A percentile compares a stretch with the other conserved stretches of the same genome.
These are phyloP conservation scores for Tillus elongatus DNA, from an alignment of 2,888 invertebrate genomes.

Conservation along the genomic window DNA sequence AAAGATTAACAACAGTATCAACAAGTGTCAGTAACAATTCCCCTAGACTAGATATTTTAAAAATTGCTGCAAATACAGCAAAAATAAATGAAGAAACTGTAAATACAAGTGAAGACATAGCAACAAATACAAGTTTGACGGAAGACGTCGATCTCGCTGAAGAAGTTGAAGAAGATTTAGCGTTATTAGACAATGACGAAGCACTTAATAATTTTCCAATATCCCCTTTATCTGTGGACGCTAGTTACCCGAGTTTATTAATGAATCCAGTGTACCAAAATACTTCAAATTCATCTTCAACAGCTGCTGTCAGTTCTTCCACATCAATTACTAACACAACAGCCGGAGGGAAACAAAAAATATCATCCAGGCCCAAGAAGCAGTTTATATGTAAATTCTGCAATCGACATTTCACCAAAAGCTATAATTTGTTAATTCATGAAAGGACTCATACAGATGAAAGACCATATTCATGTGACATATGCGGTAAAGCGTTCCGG, in stretches of 20 bases:
- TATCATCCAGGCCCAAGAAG: slow-evolving; percentile 55
- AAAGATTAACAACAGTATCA: slow-evolving; percentile 65
- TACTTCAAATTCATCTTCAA: slow-evolving; percentile 46
- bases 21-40: slow-evolving; percentile 38
- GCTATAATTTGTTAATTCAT: slow-evolving; percentile 92
- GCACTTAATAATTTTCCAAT: slow-evolving; percentile 47
- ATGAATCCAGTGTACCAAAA: slow-evolving; percentile 60
- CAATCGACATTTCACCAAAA: slow-evolving; percentile 91
- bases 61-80: slow-evolving; percentile 48
- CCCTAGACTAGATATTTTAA: slow-evolving; percentile 57
- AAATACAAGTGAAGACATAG: slow-evolving; percentile 28
- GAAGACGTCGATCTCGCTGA: slow-evolving; percentile 61
- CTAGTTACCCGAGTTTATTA: slow-evolving; percentile 60
- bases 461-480: slow-evolving; percentile 88
- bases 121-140: slow-evolving; percentile 36
- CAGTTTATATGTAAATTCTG: slow-evolving; percentile 70
- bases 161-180: slow-evolving; percentile 65
- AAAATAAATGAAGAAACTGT: slow-evolving; percentile 47
- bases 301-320: slow-evolving; percentile 42
- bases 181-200: slow-evolving; percentile 66
- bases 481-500: slow-evolving; percentile 89
- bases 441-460: slow-evolving; percentile 94
- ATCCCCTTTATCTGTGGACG: slow-evolving; percentile 53
- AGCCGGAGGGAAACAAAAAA: slow-evolving; percentile 27
- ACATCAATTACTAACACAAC: slow-evolving; percentile 43